These are phyloP conservation scores for Eurystomus gularis DNA, from an alignment of 2,113 vertebrate species.

Conservation along the genomic window DNA sequence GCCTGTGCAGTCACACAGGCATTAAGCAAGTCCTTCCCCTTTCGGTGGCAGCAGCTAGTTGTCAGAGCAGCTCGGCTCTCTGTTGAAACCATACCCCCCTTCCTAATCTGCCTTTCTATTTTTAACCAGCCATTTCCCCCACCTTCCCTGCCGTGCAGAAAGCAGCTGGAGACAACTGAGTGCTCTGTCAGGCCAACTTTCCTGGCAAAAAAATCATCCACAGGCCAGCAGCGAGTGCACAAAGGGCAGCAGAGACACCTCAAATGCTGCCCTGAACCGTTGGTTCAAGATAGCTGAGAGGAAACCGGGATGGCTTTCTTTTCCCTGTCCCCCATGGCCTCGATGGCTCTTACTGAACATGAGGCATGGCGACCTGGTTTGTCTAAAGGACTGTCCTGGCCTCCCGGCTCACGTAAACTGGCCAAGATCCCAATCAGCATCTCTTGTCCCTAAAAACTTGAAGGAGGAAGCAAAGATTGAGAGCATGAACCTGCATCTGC, in stretches of 20 bases:
- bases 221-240: background rate
- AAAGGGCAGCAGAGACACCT: background rate
- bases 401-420: fast-evolving
- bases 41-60: conserved; percentile 33
- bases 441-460: background rate
- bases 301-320: background rate
- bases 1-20: background rate
- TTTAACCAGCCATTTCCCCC: background rate
- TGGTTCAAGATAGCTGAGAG: fast-evolving
- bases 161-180: background rate
- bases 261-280: fast-evolving
- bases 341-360: background rate
- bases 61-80: background rate
- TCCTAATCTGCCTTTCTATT: conserved; percentile 9
- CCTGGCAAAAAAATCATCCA: background rate
- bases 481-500: background rate
- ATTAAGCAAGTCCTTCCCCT: background rate
- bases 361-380: fast-evolving
- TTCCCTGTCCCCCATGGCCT: background rate
- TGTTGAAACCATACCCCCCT: background rate
- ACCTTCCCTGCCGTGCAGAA: background rate
- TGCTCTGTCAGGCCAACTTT: background rate
- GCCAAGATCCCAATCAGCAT: background rate
- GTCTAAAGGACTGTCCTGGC: background rate
- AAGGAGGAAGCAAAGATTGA: background rate